These are phyloP conservation scores for Drosophila albomicans DNA, from an alignment of 1,140 invertebrate species.

Conservation along the genomic window DNA sequence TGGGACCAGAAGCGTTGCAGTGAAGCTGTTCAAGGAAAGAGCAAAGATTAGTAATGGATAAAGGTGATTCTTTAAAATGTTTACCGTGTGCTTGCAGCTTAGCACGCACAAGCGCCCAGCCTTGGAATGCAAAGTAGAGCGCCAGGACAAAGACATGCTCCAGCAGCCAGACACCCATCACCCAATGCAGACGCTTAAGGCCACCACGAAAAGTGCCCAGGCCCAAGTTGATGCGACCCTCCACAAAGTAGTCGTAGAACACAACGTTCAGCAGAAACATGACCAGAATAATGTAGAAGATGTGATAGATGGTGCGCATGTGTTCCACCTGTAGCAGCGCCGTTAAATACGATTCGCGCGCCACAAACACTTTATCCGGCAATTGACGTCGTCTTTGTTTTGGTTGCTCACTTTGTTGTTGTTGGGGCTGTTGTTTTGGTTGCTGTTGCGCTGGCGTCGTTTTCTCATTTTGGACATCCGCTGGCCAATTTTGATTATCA, in stretches of 20 bases:
- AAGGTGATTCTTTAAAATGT: not conserved
- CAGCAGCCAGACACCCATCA: slow-evolving; percentile 85
- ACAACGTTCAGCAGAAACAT: slow-evolving; percentile 90
- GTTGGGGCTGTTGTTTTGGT: slow-evolving; percentile 21
- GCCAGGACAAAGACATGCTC: slow-evolving; percentile 85
- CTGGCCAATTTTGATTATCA: slow-evolving; percentile 39
- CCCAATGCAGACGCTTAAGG: slow-evolving; percentile 85
- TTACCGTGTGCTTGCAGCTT: slow-evolving; percentile 65
- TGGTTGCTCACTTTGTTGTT: slow-evolving; percentile 9
- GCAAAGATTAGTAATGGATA: not conserved
- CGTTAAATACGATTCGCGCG: slow-evolving; percentile 91
- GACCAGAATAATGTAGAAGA: slow-evolving; percentile 92
- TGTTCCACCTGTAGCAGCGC: slow-evolving; percentile 92
- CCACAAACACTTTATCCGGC: slow-evolving; percentile 89
- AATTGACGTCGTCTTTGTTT: slow-evolving; percentile 37
- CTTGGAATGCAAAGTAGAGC: slow-evolving; percentile 85
- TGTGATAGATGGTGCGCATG: slow-evolving; percentile 93
- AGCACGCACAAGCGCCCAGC: slow-evolving; percentile 82
- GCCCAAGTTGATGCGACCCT: slow-evolving; percentile 87
- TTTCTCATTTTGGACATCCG: slow-evolving; percentile 45
- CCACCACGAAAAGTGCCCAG: slow-evolving; percentile 85
- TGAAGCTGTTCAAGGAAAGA: slow-evolving; percentile 36
- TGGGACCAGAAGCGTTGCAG: slow-evolving; percentile 85
- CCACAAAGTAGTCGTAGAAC: slow-evolving; percentile 90
- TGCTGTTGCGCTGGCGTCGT: slow-evolving; percentile 31